phyloP scores from a whole-genome alignment of 2,113 vertebrate species.

The Uropsilus gracilis region DNA sequence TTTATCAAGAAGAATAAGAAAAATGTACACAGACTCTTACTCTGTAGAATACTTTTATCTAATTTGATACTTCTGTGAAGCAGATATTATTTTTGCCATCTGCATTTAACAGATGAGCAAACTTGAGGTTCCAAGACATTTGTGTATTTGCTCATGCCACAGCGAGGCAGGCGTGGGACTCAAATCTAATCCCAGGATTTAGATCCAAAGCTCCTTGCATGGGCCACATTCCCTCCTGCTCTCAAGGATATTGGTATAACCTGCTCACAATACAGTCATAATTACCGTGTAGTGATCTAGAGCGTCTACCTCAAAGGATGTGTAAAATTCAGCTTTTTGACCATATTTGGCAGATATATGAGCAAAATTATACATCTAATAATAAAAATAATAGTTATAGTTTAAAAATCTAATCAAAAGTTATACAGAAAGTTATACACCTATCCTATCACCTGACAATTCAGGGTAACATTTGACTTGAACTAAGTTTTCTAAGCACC shows the following conservation, averaged over 20 bases:
- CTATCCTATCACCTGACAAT: background rate
- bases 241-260: background rate
- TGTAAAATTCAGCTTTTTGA: background rate
- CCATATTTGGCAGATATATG: background rate
- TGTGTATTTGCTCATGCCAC: background rate
- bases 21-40: background rate
- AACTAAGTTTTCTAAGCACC: background rate
- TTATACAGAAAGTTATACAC: background rate
- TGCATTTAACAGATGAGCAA: conserved; percentile 6
- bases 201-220: background rate
- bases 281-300: background rate
- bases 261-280: background rate
- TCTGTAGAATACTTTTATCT: background rate
- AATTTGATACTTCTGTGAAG: background rate
- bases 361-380: background rate
- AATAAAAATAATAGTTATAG: background rate
- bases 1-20: conserved; percentile 8
- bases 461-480: background rate
- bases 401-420: background rate
- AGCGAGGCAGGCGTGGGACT: background rate
- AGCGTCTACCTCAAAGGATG: background rate
- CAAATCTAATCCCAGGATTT: background rate
- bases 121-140: background rate
- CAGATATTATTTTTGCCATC: conserved; percentile 18
- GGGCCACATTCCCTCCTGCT: background rate